phyloP scores from a whole-genome alignment of 2,888 invertebrate species.

The Apodemia zela region DNA sequence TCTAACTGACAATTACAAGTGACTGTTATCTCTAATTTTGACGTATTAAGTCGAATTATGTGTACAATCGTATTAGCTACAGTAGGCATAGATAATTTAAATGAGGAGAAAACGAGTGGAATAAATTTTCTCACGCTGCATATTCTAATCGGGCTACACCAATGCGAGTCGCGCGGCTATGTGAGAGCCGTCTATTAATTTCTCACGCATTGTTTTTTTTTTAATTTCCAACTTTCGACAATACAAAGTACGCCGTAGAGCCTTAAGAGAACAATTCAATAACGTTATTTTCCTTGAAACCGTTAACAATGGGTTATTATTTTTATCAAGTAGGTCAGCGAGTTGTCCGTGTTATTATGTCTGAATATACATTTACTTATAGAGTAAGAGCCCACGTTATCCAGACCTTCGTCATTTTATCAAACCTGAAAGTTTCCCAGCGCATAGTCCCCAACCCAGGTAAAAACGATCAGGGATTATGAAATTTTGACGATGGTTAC shows the following conservation, averaged over 20 bases:
- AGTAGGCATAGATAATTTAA: too few relatives aligned
- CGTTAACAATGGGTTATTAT: conserved; percentile 3
- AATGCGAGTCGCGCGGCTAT: neutral
- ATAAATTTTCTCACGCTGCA: neutral
- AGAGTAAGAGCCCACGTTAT: too few relatives aligned
- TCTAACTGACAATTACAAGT: too few relatives aligned
- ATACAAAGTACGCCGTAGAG: neutral
- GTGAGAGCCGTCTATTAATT: neutral
- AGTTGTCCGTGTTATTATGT: neutral
- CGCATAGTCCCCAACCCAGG: too few relatives aligned
- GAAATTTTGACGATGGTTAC: too few relatives aligned
- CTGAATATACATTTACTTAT: neutral
- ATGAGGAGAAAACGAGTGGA: neutral
- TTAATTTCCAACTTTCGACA: neutral
- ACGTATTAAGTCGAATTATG: too few relatives aligned
- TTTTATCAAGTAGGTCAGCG: conserved; percentile 6
- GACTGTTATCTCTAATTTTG: too few relatives aligned
- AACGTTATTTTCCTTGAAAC: conserved; percentile 3
- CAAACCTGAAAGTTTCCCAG: too few relatives aligned
- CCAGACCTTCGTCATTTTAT: too few relatives aligned
- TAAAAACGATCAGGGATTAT: too few relatives aligned
- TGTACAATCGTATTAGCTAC: too few relatives aligned
- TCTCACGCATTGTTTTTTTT: conserved; percentile 4
- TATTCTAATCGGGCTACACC: neutral
- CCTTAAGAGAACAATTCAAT: conserved; percentile 4